phyloP scores from a whole-genome alignment of 2,113 vertebrate species.

The Phalacrocorax brasilianus region DNA sequence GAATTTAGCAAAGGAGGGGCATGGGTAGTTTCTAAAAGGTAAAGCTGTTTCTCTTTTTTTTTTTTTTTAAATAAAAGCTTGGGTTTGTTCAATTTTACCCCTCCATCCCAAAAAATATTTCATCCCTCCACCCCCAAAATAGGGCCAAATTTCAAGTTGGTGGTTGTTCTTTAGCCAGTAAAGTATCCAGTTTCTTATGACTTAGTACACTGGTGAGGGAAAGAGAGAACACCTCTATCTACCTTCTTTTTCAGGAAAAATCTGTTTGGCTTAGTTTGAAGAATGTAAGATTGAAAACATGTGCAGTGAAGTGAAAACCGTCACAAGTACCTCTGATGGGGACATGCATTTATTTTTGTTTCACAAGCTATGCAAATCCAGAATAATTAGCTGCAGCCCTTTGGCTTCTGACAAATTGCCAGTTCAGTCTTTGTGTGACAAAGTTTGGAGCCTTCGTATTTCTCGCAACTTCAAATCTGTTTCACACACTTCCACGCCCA shows the following conservation, averaged over 20 bases:
- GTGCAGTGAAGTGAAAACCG: conserved; percentile 39
- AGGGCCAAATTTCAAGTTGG: neutral
- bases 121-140: neutral
- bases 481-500: neutral
- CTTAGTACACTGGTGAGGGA: fast-evolving
- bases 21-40: neutral
- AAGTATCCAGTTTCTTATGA: neutral
- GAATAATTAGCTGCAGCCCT: conserved; percentile 57
- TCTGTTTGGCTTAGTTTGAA: conserved; percentile 17
- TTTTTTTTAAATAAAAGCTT: neutral
- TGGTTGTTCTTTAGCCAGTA: neutral
- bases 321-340: conserved; percentile 40
- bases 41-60: neutral
- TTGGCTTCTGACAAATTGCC: conserved; percentile 48
- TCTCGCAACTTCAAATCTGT: neutral
- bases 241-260: conserved; percentile 43
- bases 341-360: conserved; percentile 52
- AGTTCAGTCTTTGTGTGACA: neutral
- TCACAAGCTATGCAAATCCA: conserved; percentile 43
- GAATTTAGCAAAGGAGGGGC: neutral
- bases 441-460: neutral
- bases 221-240: neutral
- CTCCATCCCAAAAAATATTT: neutral
- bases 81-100: neutral
- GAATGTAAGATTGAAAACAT: conserved; percentile 25